A percentile compares a stretch with the other conserved stretches of the same genome.
Conservation (phyloP, 2,113 vertebrate genomes). For the Lagopus muta region DNA sequence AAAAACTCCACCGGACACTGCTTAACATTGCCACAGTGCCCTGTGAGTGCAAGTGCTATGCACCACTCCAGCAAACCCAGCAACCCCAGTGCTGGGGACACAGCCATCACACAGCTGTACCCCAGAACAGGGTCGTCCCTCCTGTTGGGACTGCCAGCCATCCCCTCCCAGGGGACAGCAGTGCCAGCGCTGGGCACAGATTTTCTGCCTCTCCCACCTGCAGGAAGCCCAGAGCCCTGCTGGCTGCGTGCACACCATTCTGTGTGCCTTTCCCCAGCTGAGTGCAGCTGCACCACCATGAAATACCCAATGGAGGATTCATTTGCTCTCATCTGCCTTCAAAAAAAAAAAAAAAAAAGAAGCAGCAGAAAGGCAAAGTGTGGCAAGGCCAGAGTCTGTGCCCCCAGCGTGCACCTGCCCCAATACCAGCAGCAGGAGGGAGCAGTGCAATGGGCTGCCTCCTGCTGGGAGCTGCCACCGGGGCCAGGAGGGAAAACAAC, state of each 20-base stretch:
- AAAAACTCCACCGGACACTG: background rate
- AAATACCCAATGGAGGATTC: background rate
- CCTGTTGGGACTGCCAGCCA: background rate
- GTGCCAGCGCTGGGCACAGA: background rate
- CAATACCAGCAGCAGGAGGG: background rate
- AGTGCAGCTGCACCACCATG: rapidly evolving
- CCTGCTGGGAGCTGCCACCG: background rate
- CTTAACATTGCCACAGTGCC: background rate
- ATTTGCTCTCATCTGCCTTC: background rate
- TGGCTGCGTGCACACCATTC: background rate
- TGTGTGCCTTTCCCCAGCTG: background rate
- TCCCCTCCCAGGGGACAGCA: background rate
- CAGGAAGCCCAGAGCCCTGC: background rate
- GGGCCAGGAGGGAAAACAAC: background rate
- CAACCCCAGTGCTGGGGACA: background rate
- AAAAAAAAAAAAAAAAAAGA: background rate
- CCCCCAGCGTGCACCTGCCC: background rate
- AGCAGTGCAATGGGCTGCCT: background rate
- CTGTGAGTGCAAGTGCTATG: background rate
- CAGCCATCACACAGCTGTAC: background rate
- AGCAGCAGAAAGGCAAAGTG: background rate
- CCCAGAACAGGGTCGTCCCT: background rate
- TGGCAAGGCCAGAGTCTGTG: rapidly evolving
- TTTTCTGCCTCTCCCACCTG: slow-evolving; percentile 14
- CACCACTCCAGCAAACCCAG: background rate